Percentiles rank a stretch among this genome's conserved stretches.
These are phyloP conservation scores for Drosophila lacteicornis DNA, from an alignment of 1,140 invertebrate genomes.

Conservation along the genomic window DNA sequence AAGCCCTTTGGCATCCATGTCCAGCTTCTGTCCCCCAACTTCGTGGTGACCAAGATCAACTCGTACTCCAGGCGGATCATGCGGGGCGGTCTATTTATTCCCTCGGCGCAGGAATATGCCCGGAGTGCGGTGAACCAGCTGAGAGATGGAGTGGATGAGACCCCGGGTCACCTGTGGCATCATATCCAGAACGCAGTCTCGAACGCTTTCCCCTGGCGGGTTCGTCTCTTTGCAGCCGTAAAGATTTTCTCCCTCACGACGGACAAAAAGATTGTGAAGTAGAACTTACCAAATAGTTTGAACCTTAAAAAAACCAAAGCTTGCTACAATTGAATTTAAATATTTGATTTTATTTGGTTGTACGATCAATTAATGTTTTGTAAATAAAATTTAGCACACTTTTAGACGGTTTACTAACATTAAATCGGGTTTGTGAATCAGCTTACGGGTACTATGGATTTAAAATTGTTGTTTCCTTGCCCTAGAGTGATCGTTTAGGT, in stretches of 20 bases:
- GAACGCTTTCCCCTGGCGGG: constrained; percentile 36
- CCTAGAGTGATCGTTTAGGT: not conserved
- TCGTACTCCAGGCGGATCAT: constrained; percentile 91
- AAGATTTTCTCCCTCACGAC: constrained; percentile 22
- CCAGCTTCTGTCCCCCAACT: constrained; percentile 94
- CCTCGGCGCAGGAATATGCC: constrained; percentile 91
- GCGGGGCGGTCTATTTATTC: constrained; percentile 90
- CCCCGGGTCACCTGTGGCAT: constrained; percentile 95
- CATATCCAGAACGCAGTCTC: constrained; percentile 86
- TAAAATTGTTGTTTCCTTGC: not conserved
- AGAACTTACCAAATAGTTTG: not conserved
- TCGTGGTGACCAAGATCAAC: constrained; percentile 96
- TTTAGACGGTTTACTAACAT: not conserved
- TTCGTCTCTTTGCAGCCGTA: constrained; percentile 18
- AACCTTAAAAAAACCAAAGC: not conserved
- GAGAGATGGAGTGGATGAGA: constrained; percentile 90
- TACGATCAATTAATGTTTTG: not conserved
- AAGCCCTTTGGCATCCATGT: constrained; percentile 89
- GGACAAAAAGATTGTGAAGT: not conserved
- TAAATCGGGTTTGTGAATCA: not conserved
- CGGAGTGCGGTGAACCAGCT: constrained; percentile 91
- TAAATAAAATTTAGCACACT: not conserved
- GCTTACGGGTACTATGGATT: no score
- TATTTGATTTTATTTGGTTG: not conserved
- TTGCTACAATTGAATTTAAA: not conserved